Percentiles rank a stretch among this genome's conserved stretches.
Conservation (phyloP, 2,113 vertebrate genomes). For the Rhynchomys soricoides region DNA sequence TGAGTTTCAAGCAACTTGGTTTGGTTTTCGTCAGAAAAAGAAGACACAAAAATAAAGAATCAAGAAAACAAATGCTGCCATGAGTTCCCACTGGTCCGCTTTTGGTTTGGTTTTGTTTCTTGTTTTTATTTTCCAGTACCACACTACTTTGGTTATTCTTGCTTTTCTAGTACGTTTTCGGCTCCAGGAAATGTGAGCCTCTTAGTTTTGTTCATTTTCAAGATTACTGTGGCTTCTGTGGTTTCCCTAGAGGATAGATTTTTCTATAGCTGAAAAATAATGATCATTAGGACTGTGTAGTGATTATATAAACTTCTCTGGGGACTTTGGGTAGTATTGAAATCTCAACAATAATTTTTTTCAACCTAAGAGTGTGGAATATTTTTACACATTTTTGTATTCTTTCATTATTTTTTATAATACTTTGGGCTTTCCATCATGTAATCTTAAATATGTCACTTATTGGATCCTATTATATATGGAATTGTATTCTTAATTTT, state of each 20-base stretch:
- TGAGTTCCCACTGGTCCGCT: background rate
- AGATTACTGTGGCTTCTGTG: background rate
- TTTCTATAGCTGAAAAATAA: background rate
- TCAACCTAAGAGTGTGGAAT: background rate
- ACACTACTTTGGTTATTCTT: background rate
- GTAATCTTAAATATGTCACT: background rate
- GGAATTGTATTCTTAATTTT: background rate
- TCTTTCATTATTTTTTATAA: background rate
- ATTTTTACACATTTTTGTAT: background rate
- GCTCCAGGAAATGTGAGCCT: background rate
- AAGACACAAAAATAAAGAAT: background rate
- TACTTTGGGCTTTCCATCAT: background rate
- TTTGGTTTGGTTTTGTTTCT: background rate
- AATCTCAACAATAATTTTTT: background rate
- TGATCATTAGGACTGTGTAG: background rate
- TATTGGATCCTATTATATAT: background rate
- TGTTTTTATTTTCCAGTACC: background rate
- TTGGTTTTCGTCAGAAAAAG: background rate
- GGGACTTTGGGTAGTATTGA: background rate
- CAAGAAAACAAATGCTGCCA: background rate
- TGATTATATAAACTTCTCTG: background rate
- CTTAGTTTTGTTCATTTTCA: background rate
- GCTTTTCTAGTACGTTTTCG: background rate
- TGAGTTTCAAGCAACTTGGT: background rate
- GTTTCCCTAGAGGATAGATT: background rate